These are phyloP conservation scores for Hydraecia micacea DNA, from an alignment of 2,888 invertebrate genomes.

Conservation along the genomic window DNA sequence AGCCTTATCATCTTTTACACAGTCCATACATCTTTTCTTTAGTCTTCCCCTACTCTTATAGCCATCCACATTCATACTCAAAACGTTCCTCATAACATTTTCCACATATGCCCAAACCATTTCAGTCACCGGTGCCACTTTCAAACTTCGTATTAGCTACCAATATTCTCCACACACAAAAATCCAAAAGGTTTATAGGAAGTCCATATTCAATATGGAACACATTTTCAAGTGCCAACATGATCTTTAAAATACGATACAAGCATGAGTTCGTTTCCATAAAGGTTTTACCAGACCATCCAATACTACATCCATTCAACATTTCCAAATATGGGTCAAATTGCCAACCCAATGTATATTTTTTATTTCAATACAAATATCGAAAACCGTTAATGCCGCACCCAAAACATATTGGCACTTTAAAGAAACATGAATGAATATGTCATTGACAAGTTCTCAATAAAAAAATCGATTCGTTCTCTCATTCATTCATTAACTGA, in stretches of 20 bases:
- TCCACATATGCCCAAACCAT: background rate
- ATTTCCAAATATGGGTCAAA: slow-evolving; percentile 56
- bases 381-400: slow-evolving; percentile 56
- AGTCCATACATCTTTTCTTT: background rate
- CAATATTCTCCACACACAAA: background rate
- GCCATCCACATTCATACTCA: background rate
- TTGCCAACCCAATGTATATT: slow-evolving; percentile 36
- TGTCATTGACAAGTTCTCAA: slow-evolving; percentile 62
- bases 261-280: slow-evolving; percentile 5
- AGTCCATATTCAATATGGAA: background rate
- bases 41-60: background rate
- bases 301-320: slow-evolving; percentile 43
- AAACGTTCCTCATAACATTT: background rate
- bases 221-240: background rate
- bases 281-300: slow-evolving; percentile 27
- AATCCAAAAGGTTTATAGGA: slow-evolving; percentile 5
- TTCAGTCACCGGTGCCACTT: background rate
- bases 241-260: slow-evolving; percentile 17
- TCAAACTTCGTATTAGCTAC: background rate
- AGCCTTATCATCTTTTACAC: background rate
- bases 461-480: slow-evolving; percentile 59
- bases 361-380: slow-evolving; percentile 52
- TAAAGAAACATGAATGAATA: slow-evolving; percentile 60
- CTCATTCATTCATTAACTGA: slow-evolving; percentile 63
- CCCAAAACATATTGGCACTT: slow-evolving; percentile 58